Evolutionary conservation across 2,113 vertebrate species (phyloP), one percentile per base, ranked within the genome.

Genomic region (Prunella himalayana): DNA sequence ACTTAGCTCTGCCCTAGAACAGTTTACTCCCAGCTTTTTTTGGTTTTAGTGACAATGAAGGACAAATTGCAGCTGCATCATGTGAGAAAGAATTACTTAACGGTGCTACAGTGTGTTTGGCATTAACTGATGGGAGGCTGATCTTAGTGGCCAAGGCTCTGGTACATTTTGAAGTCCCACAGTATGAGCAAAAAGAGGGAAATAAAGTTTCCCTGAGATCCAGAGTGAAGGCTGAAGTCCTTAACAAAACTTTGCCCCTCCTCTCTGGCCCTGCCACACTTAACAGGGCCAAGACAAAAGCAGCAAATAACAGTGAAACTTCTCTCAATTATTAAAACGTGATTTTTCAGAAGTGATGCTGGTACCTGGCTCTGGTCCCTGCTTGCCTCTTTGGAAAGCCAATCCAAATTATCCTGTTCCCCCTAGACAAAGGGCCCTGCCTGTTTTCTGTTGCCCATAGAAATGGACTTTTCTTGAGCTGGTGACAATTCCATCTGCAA

Each of bases 1-100:
- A 60, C 51, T 95, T 56, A 78, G 72, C 56, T 94, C 79, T 82
- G 75, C 54, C 88, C 27, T 76, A 39, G 47, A 86, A 86, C 28
- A 59, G 54, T 89, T 86, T 80, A 73, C 44, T 82, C 84, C 35
- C 82, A 82, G 70, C 28, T 37, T 86, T 66, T 92, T 78, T 95
- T 70, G 11, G 18, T 76, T 82, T 75, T 79, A 73, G 53, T 80
- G 65, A 72, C 64, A 95, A 57, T 25, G 35, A 86, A 84, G 73
- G 47, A 92, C 44, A 91, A 76, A 69, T 51, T 94, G 39, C 66
- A 92, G 64, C 63, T 85, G 73, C 44, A 54, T 56, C 69, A 41
- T 24, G 31, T 92, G 27, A 78, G 64, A 83, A 93, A n/a, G 49
- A 66, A 73, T 86, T 73, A 60, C n/a, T 92, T 83, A 68, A 61